Evolutionary conservation across 30 jellyfish, hydroid and myxozoan species (phyloP).

Genomic region (Nemopilema nomurai): DNA sequence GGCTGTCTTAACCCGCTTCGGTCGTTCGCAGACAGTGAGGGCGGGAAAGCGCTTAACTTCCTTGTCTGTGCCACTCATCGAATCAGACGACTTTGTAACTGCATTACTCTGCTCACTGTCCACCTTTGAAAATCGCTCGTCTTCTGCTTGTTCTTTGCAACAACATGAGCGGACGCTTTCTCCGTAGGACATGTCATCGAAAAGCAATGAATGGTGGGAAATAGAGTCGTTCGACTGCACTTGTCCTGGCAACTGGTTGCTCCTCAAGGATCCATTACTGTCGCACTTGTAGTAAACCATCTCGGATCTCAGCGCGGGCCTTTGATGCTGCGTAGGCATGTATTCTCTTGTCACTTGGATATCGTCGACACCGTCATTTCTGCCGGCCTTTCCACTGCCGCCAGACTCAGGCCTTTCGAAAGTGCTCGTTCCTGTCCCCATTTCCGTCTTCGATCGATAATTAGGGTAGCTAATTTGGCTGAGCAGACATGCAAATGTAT

Average conservation of each 20-base stretch:
- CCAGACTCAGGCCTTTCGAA: neutral
- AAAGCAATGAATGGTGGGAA: neutral
- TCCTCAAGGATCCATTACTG: neutral
- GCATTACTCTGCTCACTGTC: neutral
- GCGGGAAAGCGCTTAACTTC: constrained; percentile 41
- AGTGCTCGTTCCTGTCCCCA: constrained; percentile 30
- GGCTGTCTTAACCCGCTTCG: constrained; percentile 46
- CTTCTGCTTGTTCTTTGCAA: neutral
- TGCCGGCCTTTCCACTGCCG: neutral
- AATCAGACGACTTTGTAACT: constrained; percentile 12
- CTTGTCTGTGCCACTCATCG: constrained; percentile 7
- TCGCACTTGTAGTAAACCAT: constrained; percentile 15
- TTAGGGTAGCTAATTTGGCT: neutral
- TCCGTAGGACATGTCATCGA: constrained; percentile 1
- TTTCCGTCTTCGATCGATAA: neutral
- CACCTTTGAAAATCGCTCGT: neutral
- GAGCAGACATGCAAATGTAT: neutral
- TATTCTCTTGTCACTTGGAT: neutral
- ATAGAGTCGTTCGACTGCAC: neutral
- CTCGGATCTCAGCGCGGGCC: neutral
- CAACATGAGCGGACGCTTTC: no score
- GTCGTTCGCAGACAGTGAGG: constrained; percentile 33
- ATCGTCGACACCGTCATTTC: neutral
- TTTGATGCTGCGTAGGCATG: neutral
- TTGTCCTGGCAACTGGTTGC: constrained; percentile 46